Base-by-base conservation (phyloP, 2,888 invertebrate species). In the Catocala sponsa region DNA sequence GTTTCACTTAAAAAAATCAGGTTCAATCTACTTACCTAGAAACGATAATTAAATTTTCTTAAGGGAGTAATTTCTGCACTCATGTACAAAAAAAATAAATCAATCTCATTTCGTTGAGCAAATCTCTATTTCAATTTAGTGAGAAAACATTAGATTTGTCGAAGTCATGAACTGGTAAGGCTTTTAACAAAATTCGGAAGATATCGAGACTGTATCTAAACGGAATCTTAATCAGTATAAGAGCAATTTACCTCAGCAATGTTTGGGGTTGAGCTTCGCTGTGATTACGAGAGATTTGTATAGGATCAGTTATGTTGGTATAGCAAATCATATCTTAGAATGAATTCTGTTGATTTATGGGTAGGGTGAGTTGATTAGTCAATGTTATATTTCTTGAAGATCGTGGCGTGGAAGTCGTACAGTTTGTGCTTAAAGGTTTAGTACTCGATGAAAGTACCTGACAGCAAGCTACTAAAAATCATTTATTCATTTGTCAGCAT, bases 221-320 rank as follows among this genome's bases (percentile, higher is more conserved):
- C 42, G 32, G 41, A 42, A 56, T 61, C 50, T 63, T 63, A 75
- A 75, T 73, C 63, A 68, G 11, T 25, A 60, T 54, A 52, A 72
- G 60, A 75, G 73, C 63, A 64, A 70, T 71, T 57, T 62, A 47
- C 38, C 63, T 71, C 59, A 15, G 63, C 33, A 58, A 68, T 56
- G 59, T 63, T 66, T 55, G 41, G 54, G 41, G 53, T 42, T 49
- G 33, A 47, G 25, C 49, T 25, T 38, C 53, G 52, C 48, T 58
- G 15, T 60, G 59, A 60, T 53, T 50, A 49, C 5, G 9, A 13
- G 2, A 5, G 44, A 7, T 12, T 13, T 25, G 35, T 38, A 38
- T 9, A 46, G 46, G 15, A 38, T 38, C 35, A 9, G 35, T 38
- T 38, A 6, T 38, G 46, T 15, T 15, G 5, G 7, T 15, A 46